Base-by-base conservation (phyloP, 2,888 invertebrate species). In the Euplagia quadripunctaria region DNA sequence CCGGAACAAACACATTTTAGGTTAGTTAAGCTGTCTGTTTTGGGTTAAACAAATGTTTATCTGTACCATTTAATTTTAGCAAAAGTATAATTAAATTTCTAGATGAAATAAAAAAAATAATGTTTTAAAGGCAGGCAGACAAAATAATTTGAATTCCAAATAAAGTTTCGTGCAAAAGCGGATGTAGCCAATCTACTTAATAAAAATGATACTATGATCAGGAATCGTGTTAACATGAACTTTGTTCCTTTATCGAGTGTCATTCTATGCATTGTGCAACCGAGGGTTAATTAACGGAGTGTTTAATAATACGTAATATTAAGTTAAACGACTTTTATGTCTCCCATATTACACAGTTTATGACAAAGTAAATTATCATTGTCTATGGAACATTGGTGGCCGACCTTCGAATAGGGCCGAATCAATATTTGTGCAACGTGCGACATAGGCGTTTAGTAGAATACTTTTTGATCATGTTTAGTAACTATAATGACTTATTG, bases 151-250 rank as follows among this genome's bases (percentile, higher is more conserved):
- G 64, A 70, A 78, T 75, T 43, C 68, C 74, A 75, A 80, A 78
- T 79, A 79, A 72, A 73, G 43, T 67, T 64, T n/a, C 64, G n/a
- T 72, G 58, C 55, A 75, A 68, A 75, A 78, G 68, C 84, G 79
- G 79, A 74, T 63, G 82, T 63, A 73, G 71, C 68, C 78, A 78
- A 84, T 84, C 75, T 76, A 74, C 73, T 63, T 79, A 77, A 84
- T 83, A 76, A 78, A 82, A 76, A 79, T 84, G 79, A 78, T 77
- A 83, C 82, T 80, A 79, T 79, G 77, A 68, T 72, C 68, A 76
- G 72, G 66, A 74, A 82, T 74, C 72, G 71, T 71, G 71, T 58
- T 70, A 42, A 69, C 75, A 78, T 81, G 80, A 77, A 83, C 82
- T 84, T 82, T 83, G 82, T 81, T 78, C 78, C 46, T 63, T 70